Conservation (phyloP, 2,797 vertebrate genomes). For the Arremon brunneinucha region DNA sequence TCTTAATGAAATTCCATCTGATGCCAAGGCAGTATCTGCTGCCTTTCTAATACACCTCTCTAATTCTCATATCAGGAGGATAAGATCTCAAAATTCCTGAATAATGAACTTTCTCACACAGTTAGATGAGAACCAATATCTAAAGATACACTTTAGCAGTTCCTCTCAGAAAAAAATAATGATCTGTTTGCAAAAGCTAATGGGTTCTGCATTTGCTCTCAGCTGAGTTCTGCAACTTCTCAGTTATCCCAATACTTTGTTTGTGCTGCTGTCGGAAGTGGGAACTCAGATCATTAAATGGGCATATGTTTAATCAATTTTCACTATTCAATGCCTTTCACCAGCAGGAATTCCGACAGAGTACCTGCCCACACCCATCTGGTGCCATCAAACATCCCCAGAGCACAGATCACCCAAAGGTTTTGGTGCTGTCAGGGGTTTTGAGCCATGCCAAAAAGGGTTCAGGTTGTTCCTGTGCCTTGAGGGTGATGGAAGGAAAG, state of each 20-base stretch:
- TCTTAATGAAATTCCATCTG: conserved; percentile 15
- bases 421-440: neutral
- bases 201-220: neutral
- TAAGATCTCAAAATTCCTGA: neutral
- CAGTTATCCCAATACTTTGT: neutral
- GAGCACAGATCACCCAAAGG: fast-evolving
- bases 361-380: neutral
- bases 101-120: conserved; percentile 11
- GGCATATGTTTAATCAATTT: neutral
- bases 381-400: neutral
- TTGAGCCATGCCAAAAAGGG: neutral
- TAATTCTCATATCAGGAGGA: neutral
- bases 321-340: neutral
- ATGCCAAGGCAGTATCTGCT: neutral
- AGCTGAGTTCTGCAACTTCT: neutral
- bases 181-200: neutral
- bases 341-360: neutral
- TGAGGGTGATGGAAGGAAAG: neutral
- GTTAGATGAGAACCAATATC: neutral
- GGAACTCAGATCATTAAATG: neutral
- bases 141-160: neutral
- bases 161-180: neutral
- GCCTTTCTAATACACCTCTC: neutral
- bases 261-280: neutral
- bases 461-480: neutral